phyloP scores from a whole-genome alignment of 2,113 vertebrate genomes.

The Hippopotamus amphibius region DNA sequence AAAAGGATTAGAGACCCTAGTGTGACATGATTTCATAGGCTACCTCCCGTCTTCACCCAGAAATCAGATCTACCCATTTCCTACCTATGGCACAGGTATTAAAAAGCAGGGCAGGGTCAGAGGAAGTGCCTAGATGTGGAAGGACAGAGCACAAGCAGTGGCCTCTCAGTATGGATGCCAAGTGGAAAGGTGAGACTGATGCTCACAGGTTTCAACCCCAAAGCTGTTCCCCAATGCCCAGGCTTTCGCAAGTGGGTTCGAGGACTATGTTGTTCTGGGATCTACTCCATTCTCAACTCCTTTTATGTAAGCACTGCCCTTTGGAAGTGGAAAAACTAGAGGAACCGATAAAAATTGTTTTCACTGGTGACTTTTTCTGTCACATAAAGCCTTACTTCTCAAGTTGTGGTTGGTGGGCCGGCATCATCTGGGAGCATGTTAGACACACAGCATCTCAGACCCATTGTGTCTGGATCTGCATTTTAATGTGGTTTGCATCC shows the following conservation, averaged over 20 bases:
- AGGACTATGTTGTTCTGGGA: neutral
- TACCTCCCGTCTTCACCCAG: neutral
- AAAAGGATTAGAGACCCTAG: slow-evolving; percentile 42
- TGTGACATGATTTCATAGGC: slow-evolving; percentile 36
- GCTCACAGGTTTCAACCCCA: neutral
- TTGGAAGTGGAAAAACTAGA: neutral
- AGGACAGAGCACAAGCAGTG: neutral
- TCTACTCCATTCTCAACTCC: neutral
- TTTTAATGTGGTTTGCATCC: neutral
- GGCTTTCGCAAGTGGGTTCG: neutral
- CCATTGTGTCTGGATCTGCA: neutral
- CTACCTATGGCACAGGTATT: neutral
- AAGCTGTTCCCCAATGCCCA: neutral
- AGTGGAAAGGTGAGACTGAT: neutral
- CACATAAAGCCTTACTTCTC: neutral
- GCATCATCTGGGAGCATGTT: neutral
- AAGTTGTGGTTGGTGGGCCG: neutral
- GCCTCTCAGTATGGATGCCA: neutral
- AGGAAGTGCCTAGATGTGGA: neutral
- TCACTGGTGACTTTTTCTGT: neutral
- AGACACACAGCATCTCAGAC: neutral
- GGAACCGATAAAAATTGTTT: neutral
- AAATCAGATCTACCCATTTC: neutral
- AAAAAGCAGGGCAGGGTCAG: neutral
- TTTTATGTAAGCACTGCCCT: neutral